phyloP scores from a whole-genome alignment of 2,888 invertebrate genomes.

The Tenthredo livida region DNA sequence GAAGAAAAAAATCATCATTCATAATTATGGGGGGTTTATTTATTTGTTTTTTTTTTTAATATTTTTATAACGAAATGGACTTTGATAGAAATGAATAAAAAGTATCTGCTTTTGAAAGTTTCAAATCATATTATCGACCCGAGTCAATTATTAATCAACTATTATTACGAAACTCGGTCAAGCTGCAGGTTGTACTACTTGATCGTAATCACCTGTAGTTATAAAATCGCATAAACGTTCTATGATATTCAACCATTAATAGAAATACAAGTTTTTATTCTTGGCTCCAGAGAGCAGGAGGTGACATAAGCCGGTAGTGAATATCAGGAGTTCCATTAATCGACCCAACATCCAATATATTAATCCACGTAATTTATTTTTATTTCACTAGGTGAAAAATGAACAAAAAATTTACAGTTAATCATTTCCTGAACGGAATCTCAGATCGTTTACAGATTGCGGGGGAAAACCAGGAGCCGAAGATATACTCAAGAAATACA shows the following conservation, averaged over 20 bases:
- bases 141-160: not conserved
- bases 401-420: not conserved
- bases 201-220: not conserved
- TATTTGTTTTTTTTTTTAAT: no score
- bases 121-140: not conserved
- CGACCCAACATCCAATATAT: not conserved
- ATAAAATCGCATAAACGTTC: not conserved
- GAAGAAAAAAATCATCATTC: not conserved
- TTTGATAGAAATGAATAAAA: not conserved
- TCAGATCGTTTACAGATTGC: not conserved
- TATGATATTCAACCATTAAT: not conserved
- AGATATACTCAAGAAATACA: not conserved
- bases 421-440: not conserved
- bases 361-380: not conserved
- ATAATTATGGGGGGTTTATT: not conserved
- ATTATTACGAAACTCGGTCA: conserved; percentile 17
- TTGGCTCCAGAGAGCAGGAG: not conserved
- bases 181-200: not conserved
- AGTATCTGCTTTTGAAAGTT: not conserved
- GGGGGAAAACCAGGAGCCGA: not conserved
- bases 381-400: not conserved
- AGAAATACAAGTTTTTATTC: not conserved
- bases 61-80: not conserved
- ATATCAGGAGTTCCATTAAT: not conserved
- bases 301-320: not conserved